Evolutionary conservation across 23 tunicate genomes (phyloP), one percentile per base, ranked within the genome.

Genomic region (Styela plicata): DNA sequence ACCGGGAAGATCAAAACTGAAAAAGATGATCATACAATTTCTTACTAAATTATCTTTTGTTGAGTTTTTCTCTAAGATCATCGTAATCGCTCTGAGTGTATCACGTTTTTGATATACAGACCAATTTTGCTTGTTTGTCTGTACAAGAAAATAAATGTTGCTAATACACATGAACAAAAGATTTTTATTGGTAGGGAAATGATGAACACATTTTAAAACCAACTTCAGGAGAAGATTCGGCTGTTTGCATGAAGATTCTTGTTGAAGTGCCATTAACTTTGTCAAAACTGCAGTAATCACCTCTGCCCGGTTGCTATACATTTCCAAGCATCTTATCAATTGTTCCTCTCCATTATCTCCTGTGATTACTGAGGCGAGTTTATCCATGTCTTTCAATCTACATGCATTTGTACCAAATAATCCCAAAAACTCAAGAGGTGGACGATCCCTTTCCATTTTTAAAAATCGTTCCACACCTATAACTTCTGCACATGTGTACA

Each of bases 1-100:
- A 18, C 79, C 79, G 33, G 96, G 96, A 19, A 90, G 36, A 18
- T 90, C 86, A 64, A 90, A 90, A 34, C 74, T 81, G 27, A 77
- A 85, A 20, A 90, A 68, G 24, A 80, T 80, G 44, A 90, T 53
- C 32, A 90, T 35, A 24, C 73, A 64, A 36, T 85, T 90, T 19
- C 86, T 86, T 1, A 80, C 74, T 32, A 90, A 33, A 70, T 63
- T 20, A 2, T 61, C 44, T n/a, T 79, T 74, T 63, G 27, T 76
- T 37, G 31, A 67, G 33, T 82, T 79, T 31, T 35, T 33, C 25
- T 82, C 78, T 63, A 90, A 0, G 16, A 64, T 63, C 61, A 32
- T 76, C 62, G 85, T 69, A 13, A 85, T 31, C 18, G 78, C 75
- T 68, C 73, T 21, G 17, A 85, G 44, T 33, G 85, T 75, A 73